A percentile compares a stretch with the other conserved stretches of the same genome.
Conservation (phyloP, 2,113 vertebrate species). For the Anthoscopus minutus region DNA sequence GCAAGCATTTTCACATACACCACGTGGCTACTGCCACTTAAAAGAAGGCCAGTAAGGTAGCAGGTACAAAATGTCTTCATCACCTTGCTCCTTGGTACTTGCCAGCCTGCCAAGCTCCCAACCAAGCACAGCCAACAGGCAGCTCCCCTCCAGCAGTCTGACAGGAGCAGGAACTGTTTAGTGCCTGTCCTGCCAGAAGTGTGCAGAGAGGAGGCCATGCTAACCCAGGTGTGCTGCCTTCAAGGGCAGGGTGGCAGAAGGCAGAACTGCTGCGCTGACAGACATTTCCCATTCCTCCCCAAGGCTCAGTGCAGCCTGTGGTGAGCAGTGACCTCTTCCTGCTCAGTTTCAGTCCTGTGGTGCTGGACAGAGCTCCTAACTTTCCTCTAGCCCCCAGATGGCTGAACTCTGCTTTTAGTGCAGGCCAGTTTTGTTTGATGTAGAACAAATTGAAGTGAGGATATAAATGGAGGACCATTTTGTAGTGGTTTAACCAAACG, state of each 20-base stretch:
- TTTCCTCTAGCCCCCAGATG: neutral
- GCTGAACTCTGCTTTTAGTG: neutral
- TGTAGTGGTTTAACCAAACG: neutral
- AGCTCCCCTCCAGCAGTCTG: neutral
- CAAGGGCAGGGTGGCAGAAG: accelerated
- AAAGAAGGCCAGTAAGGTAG: neutral
- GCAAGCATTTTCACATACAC: accelerated
- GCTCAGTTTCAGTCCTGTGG: neutral
- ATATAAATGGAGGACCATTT: neutral
- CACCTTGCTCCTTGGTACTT: neutral
- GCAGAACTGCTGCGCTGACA: neutral
- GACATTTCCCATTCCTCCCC: neutral
- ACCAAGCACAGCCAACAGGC: neutral
- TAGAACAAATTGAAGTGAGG: neutral
- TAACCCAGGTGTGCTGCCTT: neutral
- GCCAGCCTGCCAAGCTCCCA: neutral
- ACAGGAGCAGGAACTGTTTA: neutral
- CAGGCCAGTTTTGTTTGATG: neutral
- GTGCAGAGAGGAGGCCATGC: accelerated
- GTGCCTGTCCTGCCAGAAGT: neutral
- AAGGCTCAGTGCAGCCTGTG: neutral
- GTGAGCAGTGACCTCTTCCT: neutral
- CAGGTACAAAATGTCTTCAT: neutral
- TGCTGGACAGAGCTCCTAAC: neutral
- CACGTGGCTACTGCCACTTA: neutral